A percentile compares a stretch with the other conserved stretches of the same genome.
These are phyloP conservation scores for Dinoponera quadriceps DNA, from an alignment of 1,140 invertebrate species.

Conservation along the genomic window DNA sequence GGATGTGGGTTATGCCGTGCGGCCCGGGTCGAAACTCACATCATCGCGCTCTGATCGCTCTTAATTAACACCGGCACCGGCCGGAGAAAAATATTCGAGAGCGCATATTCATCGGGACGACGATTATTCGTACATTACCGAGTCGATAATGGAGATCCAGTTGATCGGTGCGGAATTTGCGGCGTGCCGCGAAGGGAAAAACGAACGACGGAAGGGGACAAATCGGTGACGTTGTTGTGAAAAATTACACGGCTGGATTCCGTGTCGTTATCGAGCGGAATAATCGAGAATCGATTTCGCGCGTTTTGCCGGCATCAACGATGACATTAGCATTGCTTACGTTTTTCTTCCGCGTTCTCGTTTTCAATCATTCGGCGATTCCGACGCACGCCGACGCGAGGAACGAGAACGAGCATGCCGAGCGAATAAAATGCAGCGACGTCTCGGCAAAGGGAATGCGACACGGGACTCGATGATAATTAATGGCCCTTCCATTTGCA, in stretches of 20 bases:
- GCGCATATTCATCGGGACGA: background rate
- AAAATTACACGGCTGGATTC: background rate
- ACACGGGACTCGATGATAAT: conserved; percentile 34
- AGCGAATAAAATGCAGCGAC: conserved; percentile 33
- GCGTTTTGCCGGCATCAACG: background rate
- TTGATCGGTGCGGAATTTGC: background rate
- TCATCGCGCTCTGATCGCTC: conserved; percentile 10
- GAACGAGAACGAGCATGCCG: conserved; percentile 17
- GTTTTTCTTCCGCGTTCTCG: background rate
- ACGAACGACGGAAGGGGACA: too few species aligned
- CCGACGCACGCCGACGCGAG: too few species aligned
- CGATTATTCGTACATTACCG: conserved; percentile 3
- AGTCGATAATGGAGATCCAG: background rate
- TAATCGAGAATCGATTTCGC: background rate
- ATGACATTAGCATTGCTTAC: background rate
- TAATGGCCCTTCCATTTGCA: conserved; percentile 47
- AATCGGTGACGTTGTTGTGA: background rate
- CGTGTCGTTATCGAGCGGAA: background rate
- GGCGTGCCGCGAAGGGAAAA: background rate
- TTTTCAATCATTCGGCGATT: background rate
- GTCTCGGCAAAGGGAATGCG: conserved; percentile 12
- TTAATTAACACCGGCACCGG: background rate
- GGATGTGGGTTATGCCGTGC: conserved; percentile 24
- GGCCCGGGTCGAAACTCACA: background rate
- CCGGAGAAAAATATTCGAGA: background rate